Conservation (phyloP, 2,113 vertebrate species). For the Pseudopodoces humilis region DNA sequence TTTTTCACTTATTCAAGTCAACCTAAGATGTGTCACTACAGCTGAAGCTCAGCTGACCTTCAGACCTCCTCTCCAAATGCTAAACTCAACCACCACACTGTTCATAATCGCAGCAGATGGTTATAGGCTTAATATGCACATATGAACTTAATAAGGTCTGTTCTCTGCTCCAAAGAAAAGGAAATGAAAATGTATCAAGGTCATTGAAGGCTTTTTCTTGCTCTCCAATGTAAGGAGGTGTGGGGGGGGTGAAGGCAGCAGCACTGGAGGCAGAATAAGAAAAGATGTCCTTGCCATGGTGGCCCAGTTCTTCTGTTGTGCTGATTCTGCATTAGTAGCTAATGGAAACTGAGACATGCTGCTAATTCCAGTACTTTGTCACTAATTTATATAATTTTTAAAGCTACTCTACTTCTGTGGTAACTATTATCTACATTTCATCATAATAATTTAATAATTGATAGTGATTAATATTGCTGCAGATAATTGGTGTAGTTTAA, state of each 20-base stretch:
- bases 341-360: neutral
- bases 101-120: constrained; percentile 58
- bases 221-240: neutral
- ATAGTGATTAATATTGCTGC: neutral
- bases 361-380: neutral
- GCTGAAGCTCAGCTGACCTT: constrained; percentile 23
- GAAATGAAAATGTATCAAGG: constrained; percentile 2
- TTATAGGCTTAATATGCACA: constrained; percentile 23
- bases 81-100: neutral
- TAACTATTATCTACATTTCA: neutral
- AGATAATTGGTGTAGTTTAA: neutral
- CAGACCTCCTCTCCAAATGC: constrained; percentile 16
- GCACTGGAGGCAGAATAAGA: neutral
- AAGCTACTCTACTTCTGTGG: neutral
- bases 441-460: neutral
- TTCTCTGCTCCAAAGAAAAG: neutral
- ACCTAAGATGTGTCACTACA: neutral
- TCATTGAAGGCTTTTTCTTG: neutral
- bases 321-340: neutral
- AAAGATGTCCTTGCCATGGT: rapidly evolving
- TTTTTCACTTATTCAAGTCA: neutral
- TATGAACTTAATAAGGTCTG: constrained; percentile 18
- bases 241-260: neutral
- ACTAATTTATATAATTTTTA: neutral
- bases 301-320: neutral